Conservation (phyloP, 2,888 invertebrate genomes). For the Hesperia comma region DNA sequence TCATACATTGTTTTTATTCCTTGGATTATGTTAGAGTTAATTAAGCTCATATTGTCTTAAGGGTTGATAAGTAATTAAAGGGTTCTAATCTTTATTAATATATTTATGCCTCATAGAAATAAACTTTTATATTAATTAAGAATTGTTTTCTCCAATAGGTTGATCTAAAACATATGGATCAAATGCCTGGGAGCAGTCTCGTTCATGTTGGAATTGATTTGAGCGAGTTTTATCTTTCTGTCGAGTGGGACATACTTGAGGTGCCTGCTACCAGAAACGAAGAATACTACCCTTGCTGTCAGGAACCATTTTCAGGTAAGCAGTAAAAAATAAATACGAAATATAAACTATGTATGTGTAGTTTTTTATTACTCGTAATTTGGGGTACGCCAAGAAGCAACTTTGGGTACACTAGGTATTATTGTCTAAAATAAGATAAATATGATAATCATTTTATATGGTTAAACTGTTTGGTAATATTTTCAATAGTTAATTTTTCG, state of each 20-base stretch:
- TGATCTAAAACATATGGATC: slow-evolving; percentile 94
- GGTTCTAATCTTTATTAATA: too few species aligned
- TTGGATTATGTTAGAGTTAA: too few species aligned
- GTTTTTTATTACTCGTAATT: neutral
- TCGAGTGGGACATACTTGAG: slow-evolving; percentile 98
- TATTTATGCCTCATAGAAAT: too few species aligned
- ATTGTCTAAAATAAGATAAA: neutral
- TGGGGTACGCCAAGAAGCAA: neutral
- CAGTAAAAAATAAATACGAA: neutral
- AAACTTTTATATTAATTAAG: too few species aligned
- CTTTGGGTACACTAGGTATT: neutral
- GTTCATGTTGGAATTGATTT: slow-evolving; percentile 96
- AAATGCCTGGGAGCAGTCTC: slow-evolving; percentile 92
- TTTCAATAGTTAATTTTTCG: neutral
- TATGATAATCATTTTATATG: neutral
- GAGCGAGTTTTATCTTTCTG: slow-evolving; percentile 97
- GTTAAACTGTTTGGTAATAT: neutral
- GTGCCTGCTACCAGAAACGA: slow-evolving; percentile 96
- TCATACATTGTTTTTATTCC: too few species aligned
- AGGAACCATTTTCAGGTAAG: slow-evolving; percentile 93
- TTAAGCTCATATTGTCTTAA: too few species aligned
- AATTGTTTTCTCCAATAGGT: slow-evolving; percentile 79
- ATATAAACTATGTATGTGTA: too few species aligned
- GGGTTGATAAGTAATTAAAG: too few species aligned
- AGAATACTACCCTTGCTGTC: slow-evolving; percentile 95